Percentiles rank a stretch among this genome's conserved stretches.
Conservation (phyloP, 2,888 invertebrate species). For the Caenorhabditis uteleia region DNA sequence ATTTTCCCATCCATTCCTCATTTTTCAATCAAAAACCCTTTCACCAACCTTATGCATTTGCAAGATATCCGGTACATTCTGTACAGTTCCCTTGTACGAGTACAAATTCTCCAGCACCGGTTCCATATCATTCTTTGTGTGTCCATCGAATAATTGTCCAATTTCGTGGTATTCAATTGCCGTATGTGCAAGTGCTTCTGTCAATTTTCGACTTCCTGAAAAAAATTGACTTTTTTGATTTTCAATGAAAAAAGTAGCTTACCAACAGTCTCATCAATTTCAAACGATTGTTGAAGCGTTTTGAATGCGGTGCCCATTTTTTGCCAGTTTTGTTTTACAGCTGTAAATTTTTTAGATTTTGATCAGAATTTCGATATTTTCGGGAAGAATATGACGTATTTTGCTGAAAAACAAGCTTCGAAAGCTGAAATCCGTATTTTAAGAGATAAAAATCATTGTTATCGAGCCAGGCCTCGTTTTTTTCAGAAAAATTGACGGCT, state of each 20-base stretch:
- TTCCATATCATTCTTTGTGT: constrained; percentile 79
- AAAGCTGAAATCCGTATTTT: neutral
- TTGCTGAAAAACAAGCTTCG: too few relatives aligned
- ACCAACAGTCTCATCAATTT: constrained; percentile 75
- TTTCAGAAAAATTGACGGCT: too few relatives aligned
- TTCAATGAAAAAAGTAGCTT: constrained; percentile 5
- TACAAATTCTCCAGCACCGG: constrained; percentile 88
- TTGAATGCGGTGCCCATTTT: constrained; percentile 87
- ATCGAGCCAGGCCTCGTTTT: neutral
- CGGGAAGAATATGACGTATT: too few relatives aligned
- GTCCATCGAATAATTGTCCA: constrained; percentile 49
- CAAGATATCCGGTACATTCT: constrained; percentile 87
- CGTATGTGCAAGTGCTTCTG: constrained; percentile 52
- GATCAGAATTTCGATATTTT: too few relatives aligned
- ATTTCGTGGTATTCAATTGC: constrained; percentile 49
- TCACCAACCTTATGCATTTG: constrained; percentile 81
- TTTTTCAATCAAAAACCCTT: neutral
- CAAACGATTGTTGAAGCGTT: constrained; percentile 83
- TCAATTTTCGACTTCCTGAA: constrained; percentile 43
- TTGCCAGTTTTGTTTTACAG: constrained; percentile 87
- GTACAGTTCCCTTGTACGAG: constrained; percentile 90
- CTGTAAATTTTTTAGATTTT: constrained; percentile 34
- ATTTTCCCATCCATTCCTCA: neutral
- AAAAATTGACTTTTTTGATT: constrained; percentile 5
- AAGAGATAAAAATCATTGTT: neutral